These are phyloP conservation scores for Tetragnatha montana DNA, from an alignment of 2,888 invertebrate species.

Conservation along the genomic window DNA sequence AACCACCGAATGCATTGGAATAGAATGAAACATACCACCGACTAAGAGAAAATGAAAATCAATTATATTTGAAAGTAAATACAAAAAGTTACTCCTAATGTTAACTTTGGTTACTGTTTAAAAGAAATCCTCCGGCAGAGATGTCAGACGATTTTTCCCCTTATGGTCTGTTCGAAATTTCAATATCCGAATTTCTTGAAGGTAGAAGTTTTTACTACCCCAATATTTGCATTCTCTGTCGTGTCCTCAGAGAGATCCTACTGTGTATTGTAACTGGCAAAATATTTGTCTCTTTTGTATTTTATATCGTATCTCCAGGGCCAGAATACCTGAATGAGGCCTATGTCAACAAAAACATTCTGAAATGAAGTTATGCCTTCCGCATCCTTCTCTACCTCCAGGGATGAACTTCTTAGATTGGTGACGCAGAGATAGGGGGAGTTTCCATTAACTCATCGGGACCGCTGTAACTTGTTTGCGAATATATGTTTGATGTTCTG, in stretches of 20 bases:
- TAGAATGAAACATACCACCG: too few species aligned
- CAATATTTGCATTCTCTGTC: constrained; percentile 42
- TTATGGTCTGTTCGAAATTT: constrained; percentile 29
- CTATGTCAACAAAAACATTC: constrained; percentile 44
- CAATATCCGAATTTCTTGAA: constrained; percentile 37
- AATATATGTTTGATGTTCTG: constrained; percentile 14
- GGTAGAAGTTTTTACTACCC: constrained; percentile 26
- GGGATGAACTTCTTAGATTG: constrained; percentile 19
- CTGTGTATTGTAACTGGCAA: constrained; percentile 27
- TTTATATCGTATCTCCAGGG: constrained; percentile 42
- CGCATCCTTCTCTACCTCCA: neutral
- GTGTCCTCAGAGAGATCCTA: constrained; percentile 1
- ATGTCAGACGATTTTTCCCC: constrained; percentile 31
- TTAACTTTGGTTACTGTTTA: constrained; percentile 17
- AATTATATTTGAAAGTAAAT: neutral
- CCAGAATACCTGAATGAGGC: constrained; percentile 1
- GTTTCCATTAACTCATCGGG: constrained; percentile 49
- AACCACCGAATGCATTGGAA: too few species aligned
- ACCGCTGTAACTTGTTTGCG: constrained; percentile 35
- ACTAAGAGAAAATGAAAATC: neutral
- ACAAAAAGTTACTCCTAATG: neutral
- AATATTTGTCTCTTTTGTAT: constrained; percentile 62
- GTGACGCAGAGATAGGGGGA: neutral
- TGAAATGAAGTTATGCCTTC: constrained; percentile 43
- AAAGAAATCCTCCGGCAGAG: constrained; percentile 33